Base-by-base conservation (phyloP, 2,113 vertebrate genomes). In the Phaetusa simplex region DNA sequence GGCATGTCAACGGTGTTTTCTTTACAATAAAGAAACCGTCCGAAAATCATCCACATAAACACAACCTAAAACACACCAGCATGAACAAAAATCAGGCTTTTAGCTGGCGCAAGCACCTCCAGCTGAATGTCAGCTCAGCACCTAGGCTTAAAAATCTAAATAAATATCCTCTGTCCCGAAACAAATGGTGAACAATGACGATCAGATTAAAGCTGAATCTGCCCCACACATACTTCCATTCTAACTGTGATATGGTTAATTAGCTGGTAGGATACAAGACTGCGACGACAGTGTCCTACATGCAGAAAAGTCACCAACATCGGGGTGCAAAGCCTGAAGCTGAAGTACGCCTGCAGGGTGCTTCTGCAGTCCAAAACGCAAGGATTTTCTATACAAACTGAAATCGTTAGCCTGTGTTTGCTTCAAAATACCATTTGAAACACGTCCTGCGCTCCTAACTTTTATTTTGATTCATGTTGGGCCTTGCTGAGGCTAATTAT, bases 291-390 rank as follows among this genome's bases (percentile, higher is more conserved):
- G 53, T 4, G 50, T 53, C 59, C 38, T 74, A 23, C 30, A 2
- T 0, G 16, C 81, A 69, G 69, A 81, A 22, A 32, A 77, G 55
- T 55, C 74, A 73, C 34, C 66, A 49, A 27, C 34, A 18, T 0
- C 0, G 0, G 40, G 58, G 40, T 4, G 2, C 3, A 5, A 58
- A 4, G 0, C 4, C 81, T 56, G 65, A 76, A 47, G 65, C 72
- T 86, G 59, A 79, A 79, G 70, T 36, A 78, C 17, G 21, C 27
- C 55, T 21, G 53, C 40, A 38, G 53, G 20, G 38, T 34, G 26
- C 34, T 73, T 85, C 10, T 50, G 29, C 76, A 18, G 38, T 40
- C 55, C 34, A 64, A 83, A 77, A n/a, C 0, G 0, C 9, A n/a
- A 24, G 56, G 38, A 24, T 73, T 73, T 94, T 74, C 90, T 55